Base-by-base conservation (phyloP, 2,888 invertebrate species). In the Melieria picta region DNA sequence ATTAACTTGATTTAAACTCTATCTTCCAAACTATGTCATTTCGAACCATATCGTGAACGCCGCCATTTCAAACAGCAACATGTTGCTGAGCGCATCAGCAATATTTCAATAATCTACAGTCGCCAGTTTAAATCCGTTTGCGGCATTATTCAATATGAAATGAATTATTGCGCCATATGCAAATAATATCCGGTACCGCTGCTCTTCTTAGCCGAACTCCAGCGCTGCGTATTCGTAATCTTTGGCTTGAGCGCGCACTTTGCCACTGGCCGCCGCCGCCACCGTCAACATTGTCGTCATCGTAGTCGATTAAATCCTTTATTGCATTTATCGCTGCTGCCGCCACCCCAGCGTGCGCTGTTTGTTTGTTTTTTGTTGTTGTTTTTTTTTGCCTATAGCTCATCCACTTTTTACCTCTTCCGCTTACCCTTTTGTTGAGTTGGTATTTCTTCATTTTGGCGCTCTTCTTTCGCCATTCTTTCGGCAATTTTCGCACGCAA, bases 301-400 rank as follows among this genome's bases (percentile, higher is more conserved):
- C 72, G 65, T 79, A 82, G 82, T 84, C 83, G 82, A 83, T 83
- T 83, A 84, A 82, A 84, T 84, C 81, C 80, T 83, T 83, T 83
- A 83, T 84, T 81, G 84, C 84, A 83, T 83, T 84, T 83, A 81
- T 82, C 82, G 80, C 82, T 79, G 80, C 79, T 78, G 82, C 82
- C 79, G 80, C 79, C 79, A 82, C 78, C 82, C 30, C 30, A 30
- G 30, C 2, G 30, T 30, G 30, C 30, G 30, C 30, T 30, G 30
- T 30, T 2, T 16, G 46, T 46, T 62, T 62, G 13, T 62, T 43
- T 45, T 73, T 75, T 73, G 73, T 69, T 67, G 68, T 81, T 57
- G 48, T 42, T n/a, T n/a, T 57, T 55, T 80, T 80, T 76, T 77
- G 79, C 78, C 77, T 75, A 75, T 76, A 68, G 70, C 73, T 76